Conservation (phyloP, 1,140 invertebrate species). For the Scaptomyza graminum region DNA sequence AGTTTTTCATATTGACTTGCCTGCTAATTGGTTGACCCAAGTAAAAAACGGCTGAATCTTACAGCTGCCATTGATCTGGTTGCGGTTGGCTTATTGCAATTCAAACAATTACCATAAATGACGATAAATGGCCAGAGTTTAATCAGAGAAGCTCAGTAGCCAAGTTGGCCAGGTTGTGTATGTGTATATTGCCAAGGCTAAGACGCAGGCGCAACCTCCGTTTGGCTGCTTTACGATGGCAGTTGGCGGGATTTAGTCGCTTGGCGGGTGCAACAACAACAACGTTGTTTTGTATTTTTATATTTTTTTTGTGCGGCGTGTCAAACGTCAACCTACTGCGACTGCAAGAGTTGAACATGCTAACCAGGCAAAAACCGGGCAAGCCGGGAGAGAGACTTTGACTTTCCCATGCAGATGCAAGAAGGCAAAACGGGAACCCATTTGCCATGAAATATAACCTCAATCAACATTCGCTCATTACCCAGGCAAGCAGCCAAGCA, state of each 20-base stretch:
- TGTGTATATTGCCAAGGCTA: neutral
- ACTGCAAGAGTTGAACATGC: slow-evolving; percentile 48
- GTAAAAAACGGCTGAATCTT: neutral
- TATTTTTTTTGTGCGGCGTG: slow-evolving; percentile 47
- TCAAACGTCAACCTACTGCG: slow-evolving; percentile 66
- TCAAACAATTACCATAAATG: slow-evolving; percentile 73
- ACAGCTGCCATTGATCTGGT: slow-evolving; percentile 35
- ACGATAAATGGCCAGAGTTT: slow-evolving; percentile 68
- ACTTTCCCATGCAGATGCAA: slow-evolving; percentile 54
- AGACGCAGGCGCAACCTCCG: slow-evolving; percentile 44
- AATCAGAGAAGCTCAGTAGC: slow-evolving; percentile 47
- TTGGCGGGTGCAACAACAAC: slow-evolving; percentile 17
- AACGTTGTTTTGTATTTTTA: too few relatives aligned
- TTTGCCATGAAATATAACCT: slow-evolving; percentile 82
- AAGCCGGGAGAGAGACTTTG: slow-evolving; percentile 21
- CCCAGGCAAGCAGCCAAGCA: slow-evolving; percentile 10
- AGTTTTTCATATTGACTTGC: slow-evolving; percentile 4
- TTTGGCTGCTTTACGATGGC: slow-evolving; percentile 30
- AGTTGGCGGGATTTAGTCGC: slow-evolving; percentile 48
- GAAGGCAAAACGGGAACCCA: slow-evolving; percentile 49
- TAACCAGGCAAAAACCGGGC: neutral
- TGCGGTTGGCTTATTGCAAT: slow-evolving; percentile 45
- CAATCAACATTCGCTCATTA: slow-evolving; percentile 82
- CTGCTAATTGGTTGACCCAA: slow-evolving; percentile 31
- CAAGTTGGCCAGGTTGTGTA: neutral